Base-by-base conservation (phyloP, 2,888 invertebrate genomes). In the Morinoia aosen region DNA sequence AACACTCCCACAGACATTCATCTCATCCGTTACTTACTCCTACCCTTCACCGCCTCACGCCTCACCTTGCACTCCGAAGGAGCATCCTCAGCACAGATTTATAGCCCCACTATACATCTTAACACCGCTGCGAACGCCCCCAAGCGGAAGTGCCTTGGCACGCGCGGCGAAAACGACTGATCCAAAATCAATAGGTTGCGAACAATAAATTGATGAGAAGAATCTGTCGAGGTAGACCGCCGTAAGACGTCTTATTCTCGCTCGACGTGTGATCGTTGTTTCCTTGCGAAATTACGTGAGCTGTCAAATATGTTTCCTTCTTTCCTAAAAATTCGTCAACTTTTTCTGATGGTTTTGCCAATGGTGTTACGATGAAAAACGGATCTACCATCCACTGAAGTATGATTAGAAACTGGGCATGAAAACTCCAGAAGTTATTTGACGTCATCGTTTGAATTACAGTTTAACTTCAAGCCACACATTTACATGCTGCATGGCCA, bases 121-220 rank as follows among this genome's bases (percentile, higher is more conserved):
- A 76, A 76, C 76, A 76, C 25, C 76, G 25, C 76, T 25, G 12
- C 76, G 76, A 33, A 76, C 76, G 33, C 76, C 61, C 76, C 25
- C 76, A 16, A 10, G 76, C 33, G 76, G 76, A 76, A 76, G 76
- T 76, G 76, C 76, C 76, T 33, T 10, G 25, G 25, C 76, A 76
- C 76, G 76, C 10, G 25, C 61, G 25, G 10, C 76, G 76, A 76
- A 76, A 76, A 76, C 76, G 76, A 76, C 76, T 76, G 76, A 76
- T 76, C 76, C 76, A 76, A 76, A 76, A 76, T 76, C 76, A 76
- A 76, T 76, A 76, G 76, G 76, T 76, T 76, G 76, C 76, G 76
- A 76, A 76, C 76, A 76, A 76, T 33, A 76, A 76, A 76, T 76
- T 76, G 76, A 76, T 76, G 76, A 33, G 76, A 76, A 25, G 76